A percentile compares a stretch with the other conserved stretches of the same genome.
phyloP scores from a whole-genome alignment of 2,888 invertebrate species.

The Lucinisca nassula region DNA sequence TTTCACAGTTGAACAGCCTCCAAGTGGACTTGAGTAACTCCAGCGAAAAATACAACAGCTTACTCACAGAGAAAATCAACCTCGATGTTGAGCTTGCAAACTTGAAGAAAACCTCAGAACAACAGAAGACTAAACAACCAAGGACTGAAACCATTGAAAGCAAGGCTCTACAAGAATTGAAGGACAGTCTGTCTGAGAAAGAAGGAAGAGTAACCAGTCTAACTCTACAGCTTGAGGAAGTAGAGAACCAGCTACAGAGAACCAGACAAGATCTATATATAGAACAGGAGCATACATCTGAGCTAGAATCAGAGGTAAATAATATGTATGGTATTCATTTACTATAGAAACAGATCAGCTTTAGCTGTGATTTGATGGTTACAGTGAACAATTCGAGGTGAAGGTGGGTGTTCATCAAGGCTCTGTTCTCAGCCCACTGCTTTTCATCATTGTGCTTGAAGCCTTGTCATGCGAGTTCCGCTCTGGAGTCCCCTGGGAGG shows the following conservation, averaged over 20 bases:
- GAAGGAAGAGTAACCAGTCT: slow-evolving; percentile 72
- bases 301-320: slow-evolving; percentile 70
- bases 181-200: slow-evolving; percentile 78
- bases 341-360: no score
- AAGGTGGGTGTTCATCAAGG: no score
- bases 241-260: slow-evolving; percentile 77
- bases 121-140: slow-evolving; percentile 61
- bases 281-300: slow-evolving; percentile 74
- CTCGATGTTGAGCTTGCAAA: slow-evolving; percentile 73
- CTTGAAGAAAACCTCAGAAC: slow-evolving; percentile 45
- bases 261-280: slow-evolving; percentile 76
- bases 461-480: no score
- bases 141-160: slow-evolving; percentile 67
- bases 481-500: no score
- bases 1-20: slow-evolving; percentile 71
- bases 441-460: no score
- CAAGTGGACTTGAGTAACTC: slow-evolving; percentile 74
- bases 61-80: slow-evolving; percentile 72
- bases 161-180: slow-evolving; percentile 70
- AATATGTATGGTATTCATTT: no score
- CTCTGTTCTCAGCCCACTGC: no score
- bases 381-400: no score
- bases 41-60: slow-evolving; percentile 68
- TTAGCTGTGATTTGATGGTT: no score
- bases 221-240: slow-evolving; percentile 74